These are phyloP conservation scores for Orthonevra nobilis DNA, from an alignment of 2,888 invertebrate species.

Conservation along the genomic window DNA sequence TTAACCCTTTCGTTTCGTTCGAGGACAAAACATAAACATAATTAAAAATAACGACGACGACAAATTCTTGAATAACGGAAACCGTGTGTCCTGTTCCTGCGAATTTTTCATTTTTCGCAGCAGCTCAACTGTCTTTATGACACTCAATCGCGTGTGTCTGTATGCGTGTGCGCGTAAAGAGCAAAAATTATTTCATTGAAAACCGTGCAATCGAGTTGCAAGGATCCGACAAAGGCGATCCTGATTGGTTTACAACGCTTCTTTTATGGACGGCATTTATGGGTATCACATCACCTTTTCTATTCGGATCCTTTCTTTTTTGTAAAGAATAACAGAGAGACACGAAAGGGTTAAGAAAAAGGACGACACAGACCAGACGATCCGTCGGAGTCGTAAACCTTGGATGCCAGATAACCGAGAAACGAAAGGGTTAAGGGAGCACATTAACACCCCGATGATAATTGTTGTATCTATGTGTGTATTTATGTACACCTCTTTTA, in stretches of 20 bases:
- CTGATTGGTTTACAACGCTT: slow-evolving; percentile 66
- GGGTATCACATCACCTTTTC: too few species aligned
- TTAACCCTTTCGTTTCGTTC: slow-evolving; percentile 56
- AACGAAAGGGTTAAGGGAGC: slow-evolving; percentile 55
- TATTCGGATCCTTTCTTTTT: too few species aligned
- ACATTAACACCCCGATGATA: slow-evolving; percentile 58
- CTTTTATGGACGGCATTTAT: slow-evolving; percentile 57
- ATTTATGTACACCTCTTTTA: not conserved
- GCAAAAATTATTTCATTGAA: slow-evolving; percentile 25
- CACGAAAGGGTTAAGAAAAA: slow-evolving; percentile 61
- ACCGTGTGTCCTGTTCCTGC: slow-evolving; percentile 31
- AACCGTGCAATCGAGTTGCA: slow-evolving; percentile 43
- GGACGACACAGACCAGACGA: not conserved
- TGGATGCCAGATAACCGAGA: slow-evolving; percentile 4
- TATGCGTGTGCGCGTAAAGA: too few species aligned
- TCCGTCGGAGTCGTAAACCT: slow-evolving; percentile 51
- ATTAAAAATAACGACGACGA: slow-evolving; percentile 5
- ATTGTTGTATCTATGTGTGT: slow-evolving; percentile 31
- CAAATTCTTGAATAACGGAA: slow-evolving; percentile 33
- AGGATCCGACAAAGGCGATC: slow-evolving; percentile 63
- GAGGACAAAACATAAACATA: slow-evolving; percentile 7
- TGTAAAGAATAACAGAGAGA: slow-evolving; percentile 18
- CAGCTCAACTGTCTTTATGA: slow-evolving; percentile 32
- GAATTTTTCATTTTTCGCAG: slow-evolving; percentile 6
- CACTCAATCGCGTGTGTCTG: slow-evolving; percentile 13